Evolutionary conservation across 1,140 invertebrate species (phyloP), one percentile per base, ranked within the genome.

Genomic region (Drosophila repletoides): DNA sequence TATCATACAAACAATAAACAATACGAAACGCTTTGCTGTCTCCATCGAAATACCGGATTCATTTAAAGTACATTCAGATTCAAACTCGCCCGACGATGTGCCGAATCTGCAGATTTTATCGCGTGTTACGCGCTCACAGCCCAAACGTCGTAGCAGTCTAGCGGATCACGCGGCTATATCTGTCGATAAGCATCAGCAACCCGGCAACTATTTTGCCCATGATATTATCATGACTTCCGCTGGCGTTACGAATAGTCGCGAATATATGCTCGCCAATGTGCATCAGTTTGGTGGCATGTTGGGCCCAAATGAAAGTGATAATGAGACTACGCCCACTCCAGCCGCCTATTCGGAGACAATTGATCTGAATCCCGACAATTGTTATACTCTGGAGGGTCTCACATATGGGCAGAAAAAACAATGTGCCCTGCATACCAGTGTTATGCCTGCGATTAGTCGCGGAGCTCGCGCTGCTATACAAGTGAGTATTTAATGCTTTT

Each of bases 401-500:
- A 94, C 93, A 7, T 92, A 93, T 9, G 94, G 94, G 3, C 95
- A 97, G 88, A 92, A 92, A 26, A 94, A 95, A 65, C 90, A 96
- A 17, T 97, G 96, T 72, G 93, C 94, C 48, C 90, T 95, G 14
- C 95, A 96, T 73, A 92, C 93, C 19, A 95, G 95, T 80, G 93
- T 96, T 60, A 96, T 96, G 95, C 92, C 93, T 2, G 92, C 92
- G 2, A 94, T 96, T 14, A 92, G 92, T 7, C 87, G 92, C 9
- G 95, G 95, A 1, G 93, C 94, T 4, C 91, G 91, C 56, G 91
- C 92, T 21, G 93, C 93, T 0, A 92, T 95, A 56, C 89, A 90
- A 80, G 89, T 90, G 52, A 77, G 68, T 66, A 14, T 24, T 36
- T 12, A 29, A 33, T 33, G 1, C n/a, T n/a, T n/a, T n/a, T n/a